These are phyloP conservation scores for Cerastis leucographa DNA, from an alignment of 2,888 invertebrate species.

Conservation along the genomic window DNA sequence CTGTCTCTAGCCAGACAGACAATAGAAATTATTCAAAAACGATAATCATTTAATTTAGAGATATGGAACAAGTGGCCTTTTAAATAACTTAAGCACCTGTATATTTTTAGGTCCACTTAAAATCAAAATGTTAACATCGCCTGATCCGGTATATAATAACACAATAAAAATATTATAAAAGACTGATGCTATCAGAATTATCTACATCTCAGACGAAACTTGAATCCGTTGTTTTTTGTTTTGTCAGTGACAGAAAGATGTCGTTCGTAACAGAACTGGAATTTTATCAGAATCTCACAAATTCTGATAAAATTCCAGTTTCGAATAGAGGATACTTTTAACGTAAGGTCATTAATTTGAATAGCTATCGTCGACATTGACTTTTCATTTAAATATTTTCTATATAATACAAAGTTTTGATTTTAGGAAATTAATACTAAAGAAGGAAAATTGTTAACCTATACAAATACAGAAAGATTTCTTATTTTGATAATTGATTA, in stretches of 20 bases:
- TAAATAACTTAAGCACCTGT: not conserved
- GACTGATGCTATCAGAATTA: constrained; percentile 26
- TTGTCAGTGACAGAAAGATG: too few relatives aligned
- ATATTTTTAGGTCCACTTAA: constrained; percentile 2
- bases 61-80: constrained; percentile 34
- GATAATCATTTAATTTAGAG: not conserved
- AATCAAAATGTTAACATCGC: not conserved
- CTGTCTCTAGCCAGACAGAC: too few relatives aligned
- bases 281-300: not conserved
- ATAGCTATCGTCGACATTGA: too few relatives aligned
- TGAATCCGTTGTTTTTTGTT: constrained; percentile 1
- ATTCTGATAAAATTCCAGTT: too few relatives aligned
- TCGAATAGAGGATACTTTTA: not conserved
- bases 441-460: too few relatives aligned
- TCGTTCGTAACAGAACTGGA: not conserved
- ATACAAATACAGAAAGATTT: too few relatives aligned
- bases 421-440: not conserved
- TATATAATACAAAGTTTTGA: not conserved
- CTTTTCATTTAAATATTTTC: too few relatives aligned
- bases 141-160: not conserved
- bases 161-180: not conserved
- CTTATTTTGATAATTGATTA: too few relatives aligned
- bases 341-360: not conserved
- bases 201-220: constrained; percentile 9
- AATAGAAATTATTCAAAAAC: constrained; percentile 3